Conservation (phyloP, 2,888 invertebrate genomes). For the Acanthosepion lycidas region DNA sequence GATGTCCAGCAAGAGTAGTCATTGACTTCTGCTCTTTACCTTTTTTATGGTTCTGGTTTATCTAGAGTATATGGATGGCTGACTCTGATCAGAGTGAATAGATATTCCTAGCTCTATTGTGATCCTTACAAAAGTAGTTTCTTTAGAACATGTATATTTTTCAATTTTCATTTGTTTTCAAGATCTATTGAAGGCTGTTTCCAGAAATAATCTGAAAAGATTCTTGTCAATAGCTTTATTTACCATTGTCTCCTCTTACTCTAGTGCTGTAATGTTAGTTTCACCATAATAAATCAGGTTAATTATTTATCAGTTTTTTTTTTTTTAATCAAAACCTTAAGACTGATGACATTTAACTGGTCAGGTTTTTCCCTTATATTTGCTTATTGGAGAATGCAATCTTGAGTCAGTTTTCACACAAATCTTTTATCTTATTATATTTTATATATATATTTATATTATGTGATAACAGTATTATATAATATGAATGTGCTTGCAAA, state of each 20-base stretch:
- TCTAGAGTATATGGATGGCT: neutral
- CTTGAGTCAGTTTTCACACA: neutral
- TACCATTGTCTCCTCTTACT: neutral
- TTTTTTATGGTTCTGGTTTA: neutral
- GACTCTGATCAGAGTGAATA: neutral
- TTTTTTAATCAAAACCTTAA: neutral
- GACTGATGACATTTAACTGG: too few relatives aligned
- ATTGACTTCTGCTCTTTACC: neutral
- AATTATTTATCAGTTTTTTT: neutral
- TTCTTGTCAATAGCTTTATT: neutral
- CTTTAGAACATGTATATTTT: neutral
- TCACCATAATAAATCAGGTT: neutral
- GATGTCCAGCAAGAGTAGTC: neutral
- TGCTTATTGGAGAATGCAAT: neutral
- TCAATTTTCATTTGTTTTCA: neutral
- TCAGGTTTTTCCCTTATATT: too few relatives aligned
- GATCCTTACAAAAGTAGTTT: neutral
- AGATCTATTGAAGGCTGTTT: neutral
- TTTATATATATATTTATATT: too few relatives aligned
- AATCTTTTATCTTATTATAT: neutral
- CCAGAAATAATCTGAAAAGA: neutral
- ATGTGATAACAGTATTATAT: neutral
- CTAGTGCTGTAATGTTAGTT: neutral
- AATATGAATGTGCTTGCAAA: neutral
- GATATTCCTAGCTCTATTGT: neutral